Evolutionary conservation across 1,140 invertebrate species (phyloP).

Genomic region (Drosophila serrata): DNA sequence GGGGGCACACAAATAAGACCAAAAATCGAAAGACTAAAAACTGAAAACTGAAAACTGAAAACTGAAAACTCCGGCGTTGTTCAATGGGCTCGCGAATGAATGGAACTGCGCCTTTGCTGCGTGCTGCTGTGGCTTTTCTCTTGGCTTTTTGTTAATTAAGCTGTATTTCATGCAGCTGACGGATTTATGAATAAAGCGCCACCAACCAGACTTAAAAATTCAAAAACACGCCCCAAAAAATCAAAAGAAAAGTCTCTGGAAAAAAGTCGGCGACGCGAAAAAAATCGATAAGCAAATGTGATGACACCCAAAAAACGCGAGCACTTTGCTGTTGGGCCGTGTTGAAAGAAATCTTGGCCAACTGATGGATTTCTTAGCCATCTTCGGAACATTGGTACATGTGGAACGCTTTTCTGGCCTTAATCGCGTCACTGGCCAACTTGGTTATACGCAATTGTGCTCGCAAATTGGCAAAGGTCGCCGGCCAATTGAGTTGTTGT

Average conservation of each 20-base stretch:
- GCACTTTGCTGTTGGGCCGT: constrained; percentile 60
- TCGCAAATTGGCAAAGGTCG: constrained; percentile 48
- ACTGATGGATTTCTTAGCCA: constrained; percentile 34
- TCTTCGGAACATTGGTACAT: constrained; percentile 25
- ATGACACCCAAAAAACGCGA: constrained; percentile 70
- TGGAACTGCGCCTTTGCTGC: constrained; percentile 67
- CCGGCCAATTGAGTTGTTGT: constrained; percentile 65
- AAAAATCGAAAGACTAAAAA: constrained; percentile 19
- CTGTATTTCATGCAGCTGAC: constrained; percentile 76
- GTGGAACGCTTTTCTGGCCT: constrained; percentile 50
- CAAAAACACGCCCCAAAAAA: constrained; percentile 29
- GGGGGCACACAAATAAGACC: constrained; percentile 59
- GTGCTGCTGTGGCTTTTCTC: constrained; percentile 70
- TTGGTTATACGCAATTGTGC: constrained; percentile 8
- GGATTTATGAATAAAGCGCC: constrained; percentile 79
- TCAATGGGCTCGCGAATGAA: constrained; percentile 65
- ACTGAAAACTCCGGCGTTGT: constrained; percentile 44
- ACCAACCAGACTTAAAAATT: constrained; percentile 48
- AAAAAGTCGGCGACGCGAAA: constrained; percentile 28
- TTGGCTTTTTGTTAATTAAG: constrained; percentile 80
- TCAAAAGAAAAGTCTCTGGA: constrained; percentile 2
- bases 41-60: constrained; percentile 3
- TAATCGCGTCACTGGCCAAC: constrained; percentile 54
- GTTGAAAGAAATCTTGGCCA: constrained; percentile 76
- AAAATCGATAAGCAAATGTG: constrained; percentile 47